These are phyloP conservation scores for Listronotus bonariensis DNA, from an alignment of 1,140 invertebrate species.

Conservation along the genomic window DNA sequence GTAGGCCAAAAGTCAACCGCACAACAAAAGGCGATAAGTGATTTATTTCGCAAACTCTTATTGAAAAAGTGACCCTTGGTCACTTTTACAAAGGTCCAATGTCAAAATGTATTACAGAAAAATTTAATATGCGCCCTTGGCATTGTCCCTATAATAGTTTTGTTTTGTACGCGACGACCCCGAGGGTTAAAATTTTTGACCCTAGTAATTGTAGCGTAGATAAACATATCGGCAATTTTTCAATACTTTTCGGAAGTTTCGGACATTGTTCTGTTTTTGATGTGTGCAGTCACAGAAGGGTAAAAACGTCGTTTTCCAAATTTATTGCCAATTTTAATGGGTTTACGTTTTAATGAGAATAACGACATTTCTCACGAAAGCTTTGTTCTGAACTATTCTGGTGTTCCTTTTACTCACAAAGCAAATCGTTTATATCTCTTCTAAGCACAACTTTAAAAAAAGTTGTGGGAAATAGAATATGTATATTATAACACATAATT, in stretches of 20 bases:
- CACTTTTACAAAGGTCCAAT: constrained; percentile 43
- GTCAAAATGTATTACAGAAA: constrained; percentile 50
- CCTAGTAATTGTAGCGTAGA: constrained; percentile 53
- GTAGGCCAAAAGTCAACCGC: constrained; percentile 56
- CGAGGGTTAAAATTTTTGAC: constrained; percentile 55
- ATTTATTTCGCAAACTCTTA: constrained; percentile 53
- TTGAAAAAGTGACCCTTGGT: constrained; percentile 54
- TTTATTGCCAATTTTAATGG: constrained; percentile 40
- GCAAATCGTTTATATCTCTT: neutral
- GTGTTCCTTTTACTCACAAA: neutral
- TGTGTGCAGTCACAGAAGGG: constrained; percentile 8
- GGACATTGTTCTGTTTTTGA: constrained; percentile 15
- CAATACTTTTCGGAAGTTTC: constrained; percentile 45
- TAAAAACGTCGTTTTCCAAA: constrained; percentile 23
- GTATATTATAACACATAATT: no score
- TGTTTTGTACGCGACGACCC: constrained; percentile 46
- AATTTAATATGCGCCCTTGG: constrained; percentile 47
- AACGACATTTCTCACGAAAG: constrained; percentile 31
- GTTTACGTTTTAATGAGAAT: constrained; percentile 20
- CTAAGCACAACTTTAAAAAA: no score
- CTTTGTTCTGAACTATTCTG: neutral
- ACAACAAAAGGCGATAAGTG: constrained; percentile 52
- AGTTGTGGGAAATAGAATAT: no score
- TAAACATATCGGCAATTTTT: constrained; percentile 55
- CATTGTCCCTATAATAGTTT: constrained; percentile 43